These are phyloP conservation scores for Alloplasta piceator DNA, from an alignment of 2,888 invertebrate species.

Conservation along the genomic window DNA sequence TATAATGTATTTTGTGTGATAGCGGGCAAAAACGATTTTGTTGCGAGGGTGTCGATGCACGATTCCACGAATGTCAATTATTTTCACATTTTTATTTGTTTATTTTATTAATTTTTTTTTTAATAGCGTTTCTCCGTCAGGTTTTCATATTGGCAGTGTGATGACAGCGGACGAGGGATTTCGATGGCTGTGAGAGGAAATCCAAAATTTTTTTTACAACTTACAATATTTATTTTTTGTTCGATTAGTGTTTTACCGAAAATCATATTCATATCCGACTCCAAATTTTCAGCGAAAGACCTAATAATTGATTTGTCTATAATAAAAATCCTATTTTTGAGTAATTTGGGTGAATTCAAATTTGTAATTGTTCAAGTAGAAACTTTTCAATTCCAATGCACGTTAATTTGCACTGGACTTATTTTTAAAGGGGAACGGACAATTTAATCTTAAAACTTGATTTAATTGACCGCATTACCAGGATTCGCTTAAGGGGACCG, in stretches of 20 bases:
- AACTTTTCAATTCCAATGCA: too few species aligned
- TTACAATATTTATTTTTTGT: neutral
- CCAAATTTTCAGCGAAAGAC: too few species aligned
- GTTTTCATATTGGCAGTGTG: slow-evolving; percentile 5
- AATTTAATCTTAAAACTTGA: too few species aligned
- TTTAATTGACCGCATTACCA: too few species aligned
- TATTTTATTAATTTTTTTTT: neutral
- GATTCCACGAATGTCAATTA: slow-evolving; percentile 2
- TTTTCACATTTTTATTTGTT: slow-evolving; percentile 6
- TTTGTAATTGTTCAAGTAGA: too few species aligned
- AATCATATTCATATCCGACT: too few species aligned
- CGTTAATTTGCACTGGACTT: too few species aligned
- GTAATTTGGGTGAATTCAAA: too few species aligned
- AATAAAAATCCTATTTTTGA: too few species aligned
- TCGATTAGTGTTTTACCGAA: neutral
- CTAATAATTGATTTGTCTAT: too few species aligned
- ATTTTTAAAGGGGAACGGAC: too few species aligned
- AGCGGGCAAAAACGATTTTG: slow-evolving; percentile 30
- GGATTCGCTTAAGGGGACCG: too few species aligned
- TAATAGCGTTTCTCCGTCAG: neutral
- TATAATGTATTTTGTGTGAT: slow-evolving; percentile 57
- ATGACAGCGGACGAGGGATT: neutral
- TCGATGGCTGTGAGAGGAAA: neutral
- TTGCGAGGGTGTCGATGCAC: slow-evolving; percentile 51
- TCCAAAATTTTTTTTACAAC: neutral